These are phyloP conservation scores for Artemia sp. DNA, from an alignment of 2,888 invertebrate species.

Conservation along the genomic window DNA sequence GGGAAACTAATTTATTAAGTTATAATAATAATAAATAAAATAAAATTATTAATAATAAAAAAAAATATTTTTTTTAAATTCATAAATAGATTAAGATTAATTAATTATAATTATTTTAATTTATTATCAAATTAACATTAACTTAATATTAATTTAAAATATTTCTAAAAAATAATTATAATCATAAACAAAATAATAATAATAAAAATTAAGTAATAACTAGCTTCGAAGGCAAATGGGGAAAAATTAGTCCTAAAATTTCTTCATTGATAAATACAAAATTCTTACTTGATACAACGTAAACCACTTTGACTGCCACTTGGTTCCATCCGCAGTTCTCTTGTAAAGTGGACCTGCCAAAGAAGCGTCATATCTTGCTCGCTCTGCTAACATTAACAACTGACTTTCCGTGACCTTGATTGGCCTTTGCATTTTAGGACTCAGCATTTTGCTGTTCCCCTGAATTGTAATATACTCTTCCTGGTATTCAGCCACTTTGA, in stretches of 20 bases:
- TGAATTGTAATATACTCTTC: background rate
- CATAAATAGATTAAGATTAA: background rate
- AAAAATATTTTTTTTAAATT: too few relatives aligned
- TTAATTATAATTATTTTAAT: background rate
- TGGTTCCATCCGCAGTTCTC: constrained; percentile 61
- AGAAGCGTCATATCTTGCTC: constrained; percentile 69
- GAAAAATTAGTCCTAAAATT: background rate
- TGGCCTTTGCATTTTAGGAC: constrained; percentile 68
- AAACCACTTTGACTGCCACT: constrained; percentile 73
- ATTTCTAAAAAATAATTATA: too few relatives aligned
- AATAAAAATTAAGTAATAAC: background rate
- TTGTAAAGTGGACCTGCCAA: constrained; percentile 68
- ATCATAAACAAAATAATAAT: background rate
- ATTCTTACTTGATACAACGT: constrained; percentile 54
- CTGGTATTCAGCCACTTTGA: constrained; percentile 13
- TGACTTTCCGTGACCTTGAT: constrained; percentile 60
- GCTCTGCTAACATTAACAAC: constrained; percentile 60
- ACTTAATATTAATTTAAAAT: too few relatives aligned
- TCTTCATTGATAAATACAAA: background rate
- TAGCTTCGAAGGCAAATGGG: background rate
- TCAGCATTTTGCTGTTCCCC: constrained; percentile 41
- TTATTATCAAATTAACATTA: background rate
- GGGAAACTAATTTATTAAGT: too few relatives aligned
- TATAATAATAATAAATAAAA: too few relatives aligned
- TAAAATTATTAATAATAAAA: too few relatives aligned